Evolutionary conservation across 1,140 invertebrate species (phyloP), one percentile per base, ranked within the genome.

Genomic region (Lordiphosa stackelbergi): DNA sequence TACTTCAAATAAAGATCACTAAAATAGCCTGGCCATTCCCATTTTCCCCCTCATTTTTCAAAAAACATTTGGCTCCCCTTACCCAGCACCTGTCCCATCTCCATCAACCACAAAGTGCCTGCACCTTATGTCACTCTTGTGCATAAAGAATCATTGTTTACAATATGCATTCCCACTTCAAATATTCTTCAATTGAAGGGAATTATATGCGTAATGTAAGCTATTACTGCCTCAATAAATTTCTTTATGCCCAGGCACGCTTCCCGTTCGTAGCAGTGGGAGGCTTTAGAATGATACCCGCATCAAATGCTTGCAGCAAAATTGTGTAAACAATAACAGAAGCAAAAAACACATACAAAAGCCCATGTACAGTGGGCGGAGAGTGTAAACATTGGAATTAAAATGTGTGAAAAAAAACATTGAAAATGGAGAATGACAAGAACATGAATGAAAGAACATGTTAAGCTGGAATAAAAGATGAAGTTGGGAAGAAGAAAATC

Each of bases 201-300:
- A 24, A 24, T 24, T 24, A 24, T 24, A 24, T 57, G 45, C 55
- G 52, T 53, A 66, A 62, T 47, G 34, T 60, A 46, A 48, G 16
- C 40, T 48, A 66, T 47, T 36, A 47, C 31, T 62, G 65, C 58
- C 58, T 79, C 69, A 69, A 69, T 79, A 69, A 55, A 66, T 52
- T 62, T 69, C 57, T 59, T 79, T 79, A 60, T 73, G 49, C 11
- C 52, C n/a, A 42, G 63, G 40, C 56, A 53, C 35, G 53, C 62
- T 66, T 56, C 53, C 37, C 48, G 38, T 34, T 59, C 53, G 48
- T 38, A 34, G 37, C 24, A 46, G 19, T 47, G 31, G 35, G 48
- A 45, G 49, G 43, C 12, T 45, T 6, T 24, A 24, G 22, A 5
- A 24, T 5, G 4, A 52, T 41, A 43, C 74, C 74, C 74, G 74